These are phyloP conservation scores for Macrocentrus cingulum DNA, from an alignment of 1,140 invertebrate species.

Conservation along the genomic window DNA sequence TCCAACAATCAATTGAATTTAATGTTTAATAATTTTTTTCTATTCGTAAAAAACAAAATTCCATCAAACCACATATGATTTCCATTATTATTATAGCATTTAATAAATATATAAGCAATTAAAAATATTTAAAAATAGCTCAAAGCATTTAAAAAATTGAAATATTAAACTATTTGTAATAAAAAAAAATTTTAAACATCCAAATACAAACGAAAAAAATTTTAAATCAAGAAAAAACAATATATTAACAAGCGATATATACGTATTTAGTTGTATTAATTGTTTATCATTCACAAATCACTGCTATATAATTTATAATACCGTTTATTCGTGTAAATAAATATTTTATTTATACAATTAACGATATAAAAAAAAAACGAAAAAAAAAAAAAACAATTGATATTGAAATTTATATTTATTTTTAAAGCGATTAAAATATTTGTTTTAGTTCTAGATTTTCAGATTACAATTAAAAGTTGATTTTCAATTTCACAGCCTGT, in stretches of 20 bases:
- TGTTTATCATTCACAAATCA: background rate
- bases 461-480: background rate
- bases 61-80: too few species aligned
- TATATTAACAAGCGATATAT: conserved; percentile 3
- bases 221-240: background rate
- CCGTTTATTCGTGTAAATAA: conserved; percentile 43
- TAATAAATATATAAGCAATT: background rate
- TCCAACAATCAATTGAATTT: too few species aligned
- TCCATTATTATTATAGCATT: background rate
- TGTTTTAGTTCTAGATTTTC: background rate
- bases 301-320: conserved; percentile 17
- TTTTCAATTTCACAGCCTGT: conserved; percentile 10
- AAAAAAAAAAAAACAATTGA: too few species aligned
- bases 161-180: too few species aligned
- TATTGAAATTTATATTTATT: conserved; percentile 16
- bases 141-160: background rate
- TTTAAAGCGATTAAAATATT: background rate
- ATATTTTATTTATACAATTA: conserved; percentile 37
- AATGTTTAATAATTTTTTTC: too few species aligned
- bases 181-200: too few species aligned
- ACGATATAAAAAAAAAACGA: too few species aligned
- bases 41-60: too few species aligned
- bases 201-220: too few species aligned
- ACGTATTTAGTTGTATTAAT: conserved; percentile 19
- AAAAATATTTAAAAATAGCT: too few species aligned